Evolutionary conservation across 2,888 invertebrate species (phyloP).

Genomic region (Entomobrya proxima): DNA sequence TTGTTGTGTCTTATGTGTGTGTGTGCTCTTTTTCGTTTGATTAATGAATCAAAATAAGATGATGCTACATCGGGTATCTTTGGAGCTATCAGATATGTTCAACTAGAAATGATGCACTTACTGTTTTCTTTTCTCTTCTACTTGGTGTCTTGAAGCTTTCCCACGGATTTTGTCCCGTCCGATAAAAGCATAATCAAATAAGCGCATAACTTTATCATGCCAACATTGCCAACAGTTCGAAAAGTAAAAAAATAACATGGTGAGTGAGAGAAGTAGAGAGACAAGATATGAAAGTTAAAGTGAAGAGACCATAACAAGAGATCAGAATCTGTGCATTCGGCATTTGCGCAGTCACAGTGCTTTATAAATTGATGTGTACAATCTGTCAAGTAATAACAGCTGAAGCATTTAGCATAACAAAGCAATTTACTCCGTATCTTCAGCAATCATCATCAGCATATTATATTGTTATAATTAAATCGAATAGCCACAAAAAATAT

Average conservation of each 20-base stretch:
- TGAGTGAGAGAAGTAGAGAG: neutral
- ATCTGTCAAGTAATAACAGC: slow-evolving; percentile 15
- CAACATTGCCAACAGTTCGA: neutral
- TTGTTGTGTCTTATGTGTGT: slow-evolving; percentile 25
- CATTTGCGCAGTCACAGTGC: neutral
- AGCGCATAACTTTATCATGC: slow-evolving; percentile 34
- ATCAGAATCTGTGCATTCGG: neutral
- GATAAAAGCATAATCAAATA: slow-evolving; percentile 51
- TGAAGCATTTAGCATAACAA: neutral
- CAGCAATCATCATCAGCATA: neutral
- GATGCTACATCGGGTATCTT: slow-evolving; percentile 12
- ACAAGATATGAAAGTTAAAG: too few relatives aligned
- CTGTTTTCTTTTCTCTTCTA: neutral
- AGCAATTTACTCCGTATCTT: neutral
- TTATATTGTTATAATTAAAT: neutral
- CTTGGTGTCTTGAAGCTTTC: slow-evolving; percentile 20
- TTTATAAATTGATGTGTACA: slow-evolving; percentile 49
- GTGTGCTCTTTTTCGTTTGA: slow-evolving; percentile 54
- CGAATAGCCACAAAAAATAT: too few relatives aligned
- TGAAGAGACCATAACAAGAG: neutral
- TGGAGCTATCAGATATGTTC: slow-evolving; percentile 39
- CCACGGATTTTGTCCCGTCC: slow-evolving; percentile 46
- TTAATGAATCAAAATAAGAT: slow-evolving; percentile 58
- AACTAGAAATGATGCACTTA: slow-evolving; percentile 36
- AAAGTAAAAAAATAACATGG: neutral